Conservation (phyloP, 2,113 vertebrate genomes). For the Anarhynchus alexandrinus region DNA sequence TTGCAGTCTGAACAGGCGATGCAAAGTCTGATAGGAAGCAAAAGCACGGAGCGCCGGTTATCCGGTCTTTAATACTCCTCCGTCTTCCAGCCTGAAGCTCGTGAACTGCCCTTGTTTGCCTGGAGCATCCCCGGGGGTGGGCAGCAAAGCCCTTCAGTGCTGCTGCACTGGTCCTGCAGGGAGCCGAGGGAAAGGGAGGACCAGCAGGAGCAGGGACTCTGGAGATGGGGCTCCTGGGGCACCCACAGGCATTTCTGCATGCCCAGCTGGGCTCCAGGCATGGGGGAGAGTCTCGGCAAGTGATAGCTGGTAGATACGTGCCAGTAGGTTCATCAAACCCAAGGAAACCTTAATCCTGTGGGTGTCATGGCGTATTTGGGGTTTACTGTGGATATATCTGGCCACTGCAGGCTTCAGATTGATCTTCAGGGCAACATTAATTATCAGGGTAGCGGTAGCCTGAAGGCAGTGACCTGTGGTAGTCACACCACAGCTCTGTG, state of each 20-base stretch:
- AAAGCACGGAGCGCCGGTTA: accelerated
- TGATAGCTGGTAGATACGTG: background rate
- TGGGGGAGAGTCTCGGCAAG: background rate
- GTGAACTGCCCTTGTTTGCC: background rate
- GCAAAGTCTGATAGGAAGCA: background rate
- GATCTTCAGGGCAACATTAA: background rate
- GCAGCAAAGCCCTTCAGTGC: background rate
- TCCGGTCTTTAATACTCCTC: background rate
- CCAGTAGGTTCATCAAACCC: background rate
- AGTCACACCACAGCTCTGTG: background rate
- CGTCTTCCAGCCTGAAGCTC: background rate
- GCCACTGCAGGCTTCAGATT: background rate
- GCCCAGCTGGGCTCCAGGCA: background rate
- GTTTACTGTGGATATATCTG: background rate
- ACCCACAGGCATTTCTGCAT: background rate
- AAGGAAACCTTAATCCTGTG: background rate
- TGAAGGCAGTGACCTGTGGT: background rate
- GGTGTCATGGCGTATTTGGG: background rate
- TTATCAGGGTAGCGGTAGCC: background rate
- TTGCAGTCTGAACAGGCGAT: background rate
- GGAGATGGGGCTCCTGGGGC: background rate
- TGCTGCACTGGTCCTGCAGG: background rate
- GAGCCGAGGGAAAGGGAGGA: background rate
- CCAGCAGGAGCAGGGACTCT: background rate
- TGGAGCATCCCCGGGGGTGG: accelerated